phyloP scores from a whole-genome alignment of 23 tunicate species.

The Styela plicata region DNA sequence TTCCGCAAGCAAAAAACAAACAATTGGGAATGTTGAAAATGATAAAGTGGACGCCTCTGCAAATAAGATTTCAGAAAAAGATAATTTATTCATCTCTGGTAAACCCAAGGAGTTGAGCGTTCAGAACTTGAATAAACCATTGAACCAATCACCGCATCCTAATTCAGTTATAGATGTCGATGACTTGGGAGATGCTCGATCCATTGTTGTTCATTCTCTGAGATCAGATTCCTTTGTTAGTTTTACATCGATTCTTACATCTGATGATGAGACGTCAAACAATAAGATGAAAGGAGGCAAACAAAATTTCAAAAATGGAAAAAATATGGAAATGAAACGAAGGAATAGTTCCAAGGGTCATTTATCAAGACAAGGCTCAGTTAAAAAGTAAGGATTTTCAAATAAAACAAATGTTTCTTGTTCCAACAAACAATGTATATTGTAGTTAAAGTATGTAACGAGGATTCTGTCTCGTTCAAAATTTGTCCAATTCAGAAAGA shows the following conservation, averaged over 20 bases:
- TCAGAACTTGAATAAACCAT: neutral
- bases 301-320: neutral
- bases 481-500: too few species aligned
- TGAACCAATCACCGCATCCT: neutral
- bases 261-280: neutral
- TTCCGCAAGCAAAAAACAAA: neutral
- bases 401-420: too few species aligned
- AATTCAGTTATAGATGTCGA: neutral
- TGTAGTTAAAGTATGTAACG: too few species aligned
- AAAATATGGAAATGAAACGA: neutral
- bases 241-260: neutral
- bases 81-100: neutral
- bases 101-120: neutral
- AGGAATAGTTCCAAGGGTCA: neutral
- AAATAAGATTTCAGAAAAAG: neutral
- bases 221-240: neutral
- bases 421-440: too few species aligned
- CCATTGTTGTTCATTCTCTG: neutral
- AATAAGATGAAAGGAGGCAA: neutral
- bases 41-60: neutral
- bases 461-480: too few species aligned
- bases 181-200: constrained; percentile 2
- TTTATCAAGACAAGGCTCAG: neutral
- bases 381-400: neutral
- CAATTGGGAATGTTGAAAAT: neutral